Evolutionary conservation across 2,113 vertebrate species (phyloP), one percentile per base, ranked within the genome.

Genomic region (Eptesicus fuscus): DNA sequence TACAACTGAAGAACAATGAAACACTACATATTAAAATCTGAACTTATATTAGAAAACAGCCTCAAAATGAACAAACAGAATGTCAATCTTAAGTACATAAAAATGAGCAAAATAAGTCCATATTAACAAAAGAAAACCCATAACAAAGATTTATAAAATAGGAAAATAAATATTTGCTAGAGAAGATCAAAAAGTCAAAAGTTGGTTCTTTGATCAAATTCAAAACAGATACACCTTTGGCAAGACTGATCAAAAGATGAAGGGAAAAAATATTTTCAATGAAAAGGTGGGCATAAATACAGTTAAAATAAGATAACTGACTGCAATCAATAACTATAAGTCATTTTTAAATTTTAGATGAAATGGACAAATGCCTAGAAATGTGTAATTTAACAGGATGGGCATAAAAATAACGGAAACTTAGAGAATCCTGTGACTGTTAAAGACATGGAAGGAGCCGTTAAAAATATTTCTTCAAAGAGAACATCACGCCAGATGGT

Each of bases 391-490:
- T 78, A 37, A 56, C 5, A 65, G 5, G 69, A 76, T 40, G 37
- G 11, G 37, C 9, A 65, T 1, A 89, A 80, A 59, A 93, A 70
- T 76, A 53, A 61, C 3, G 40, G 82, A 83, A 40, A 3, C 5
- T 67, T 56, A 42, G 14, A 59, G 9, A 61, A 9, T 67, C 14
- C 28, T 47, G 23, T 49, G 13, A 32, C 42, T 90, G 77, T 59
- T 76, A 61, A 88, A 90, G n/a, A 65, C 90, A 84, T 65, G 4
- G 18, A 73, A n/a, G 14, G 9, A 42, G 28, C 20, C 17, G 17
- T 47, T 88, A 69, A 84, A 91, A 84, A 65, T 84, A 69, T 73
- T 76, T 90, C 56, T 78, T 32, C 12, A 71, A 95, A 92, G 88
- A 73, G 88, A 94, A 80, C 1, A 30, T 47, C n/a, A 79, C 0